phyloP scores from a whole-genome alignment of 2,113 vertebrate genomes.

The Stegastes partitus region DNA sequence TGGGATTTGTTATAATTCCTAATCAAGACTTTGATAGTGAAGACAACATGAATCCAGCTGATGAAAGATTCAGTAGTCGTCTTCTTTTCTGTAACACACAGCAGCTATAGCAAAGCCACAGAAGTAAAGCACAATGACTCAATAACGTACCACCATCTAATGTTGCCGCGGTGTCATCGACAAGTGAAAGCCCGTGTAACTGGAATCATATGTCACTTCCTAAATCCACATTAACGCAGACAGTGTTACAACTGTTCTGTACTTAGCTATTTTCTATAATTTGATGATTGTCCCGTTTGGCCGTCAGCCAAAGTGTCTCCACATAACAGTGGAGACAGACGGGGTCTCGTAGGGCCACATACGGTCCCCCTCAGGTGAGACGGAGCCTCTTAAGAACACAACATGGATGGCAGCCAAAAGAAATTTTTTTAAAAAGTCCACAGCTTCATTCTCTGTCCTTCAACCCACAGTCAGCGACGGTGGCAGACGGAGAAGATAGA shows the following conservation, averaged over 20 bases:
- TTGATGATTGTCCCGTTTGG: conserved; percentile 14
- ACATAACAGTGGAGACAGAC: conserved; percentile 27
- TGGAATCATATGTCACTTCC: conserved; percentile 8
- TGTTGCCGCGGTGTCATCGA: too few relatives aligned
- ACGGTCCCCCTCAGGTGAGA: conserved; percentile 44
- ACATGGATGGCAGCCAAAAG: conserved; percentile 48
- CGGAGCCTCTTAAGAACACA: conserved; percentile 36
- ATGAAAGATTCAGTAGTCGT: neutral
- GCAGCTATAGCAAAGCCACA: too few relatives aligned
- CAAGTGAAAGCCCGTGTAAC: neutral
- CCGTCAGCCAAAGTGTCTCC: conserved; percentile 20
- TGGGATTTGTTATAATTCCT: too few relatives aligned
- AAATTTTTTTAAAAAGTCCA: conserved; percentile 65
- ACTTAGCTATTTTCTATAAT: conserved; percentile 9
- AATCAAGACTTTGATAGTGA: neutral
- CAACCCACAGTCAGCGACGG: conserved; percentile 23
- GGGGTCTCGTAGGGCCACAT: conserved; percentile 22
- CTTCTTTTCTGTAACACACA: conserved; percentile 3
- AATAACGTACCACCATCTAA: too few relatives aligned
- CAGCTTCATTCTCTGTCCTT: conserved; percentile 63
- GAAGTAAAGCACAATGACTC: neutral
- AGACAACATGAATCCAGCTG: neutral
- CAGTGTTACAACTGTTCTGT: conserved; percentile 1
- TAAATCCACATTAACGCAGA: conserved; percentile 11
- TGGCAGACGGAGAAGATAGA: conserved; percentile 34